Percentiles rank a stretch among this genome's conserved stretches.
These are phyloP conservation scores for Oscheius myriophilus DNA, from an alignment of 2,888 invertebrate genomes.

Conservation along the genomic window DNA sequence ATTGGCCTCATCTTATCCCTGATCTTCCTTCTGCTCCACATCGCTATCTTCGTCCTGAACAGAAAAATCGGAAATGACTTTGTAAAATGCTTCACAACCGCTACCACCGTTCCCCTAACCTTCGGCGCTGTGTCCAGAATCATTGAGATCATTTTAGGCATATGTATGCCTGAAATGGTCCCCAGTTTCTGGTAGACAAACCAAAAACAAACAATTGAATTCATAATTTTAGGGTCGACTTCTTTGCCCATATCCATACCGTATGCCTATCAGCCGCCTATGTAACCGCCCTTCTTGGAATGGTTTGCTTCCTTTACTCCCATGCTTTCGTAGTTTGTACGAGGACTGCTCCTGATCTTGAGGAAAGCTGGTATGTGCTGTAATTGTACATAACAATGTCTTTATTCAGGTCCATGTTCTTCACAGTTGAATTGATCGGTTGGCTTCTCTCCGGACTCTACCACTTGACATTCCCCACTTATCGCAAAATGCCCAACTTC, in stretches of 20 bases:
- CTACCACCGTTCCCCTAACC: background rate
- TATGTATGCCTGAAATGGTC: background rate
- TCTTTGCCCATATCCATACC: constrained; percentile 9
- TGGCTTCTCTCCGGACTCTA: constrained; percentile 20
- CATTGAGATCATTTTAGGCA: background rate
- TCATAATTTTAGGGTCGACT: constrained; percentile 1
- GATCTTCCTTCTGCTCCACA: constrained; percentile 7
- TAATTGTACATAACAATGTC: background rate
- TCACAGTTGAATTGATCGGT: constrained; percentile 8
- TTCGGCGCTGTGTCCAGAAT: background rate
- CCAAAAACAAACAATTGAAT: background rate
- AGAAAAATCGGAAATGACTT: constrained; percentile 8
- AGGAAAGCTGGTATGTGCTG: constrained; percentile 16
- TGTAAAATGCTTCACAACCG: constrained; percentile 17
- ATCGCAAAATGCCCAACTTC: constrained; percentile 4
- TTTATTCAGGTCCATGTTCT: constrained; percentile 6
- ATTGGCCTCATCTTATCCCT: constrained; percentile 11
- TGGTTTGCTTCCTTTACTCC: constrained; percentile 5
- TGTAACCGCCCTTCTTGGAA: constrained; percentile 7
- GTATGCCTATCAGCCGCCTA: constrained; percentile 16
- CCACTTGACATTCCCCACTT: constrained; percentile 10
- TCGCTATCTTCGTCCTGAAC: constrained; percentile 1
- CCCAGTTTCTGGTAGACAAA: too few relatives aligned
- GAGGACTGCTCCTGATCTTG: constrained; percentile 9
- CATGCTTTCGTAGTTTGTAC: constrained; percentile 9